Conservation (phyloP, 2,888 invertebrate genomes). For the Drosophila falleni region DNA sequence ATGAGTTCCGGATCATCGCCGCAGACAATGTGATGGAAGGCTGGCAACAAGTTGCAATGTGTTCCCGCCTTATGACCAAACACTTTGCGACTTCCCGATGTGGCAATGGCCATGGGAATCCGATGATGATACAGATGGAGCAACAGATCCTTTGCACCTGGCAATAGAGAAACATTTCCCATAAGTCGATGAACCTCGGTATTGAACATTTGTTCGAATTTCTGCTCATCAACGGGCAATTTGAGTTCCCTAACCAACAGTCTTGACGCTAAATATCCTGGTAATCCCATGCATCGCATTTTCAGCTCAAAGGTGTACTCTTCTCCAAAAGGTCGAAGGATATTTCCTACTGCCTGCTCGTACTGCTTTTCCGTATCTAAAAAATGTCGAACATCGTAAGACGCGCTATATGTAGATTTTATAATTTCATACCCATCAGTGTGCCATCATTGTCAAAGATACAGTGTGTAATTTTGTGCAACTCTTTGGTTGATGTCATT, state of each 20-base stretch:
- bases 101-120: slow-evolving; percentile 94
- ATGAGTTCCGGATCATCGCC: slow-evolving; percentile 93
- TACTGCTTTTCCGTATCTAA: slow-evolving; percentile 92
- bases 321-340: slow-evolving; percentile 89
- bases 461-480: slow-evolving; percentile 48
- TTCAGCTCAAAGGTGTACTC: slow-evolving; percentile 91
- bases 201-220: slow-evolving; percentile 86
- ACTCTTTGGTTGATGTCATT: background rate
- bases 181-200: slow-evolving; percentile 86
- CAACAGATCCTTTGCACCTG: slow-evolving; percentile 91
- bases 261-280: slow-evolving; percentile 87
- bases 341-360: slow-evolving; percentile 89
- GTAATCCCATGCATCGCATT: slow-evolving; percentile 89
- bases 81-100: slow-evolving; percentile 90
- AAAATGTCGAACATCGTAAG: background rate
- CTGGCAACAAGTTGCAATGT: slow-evolving; percentile 88
- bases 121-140: slow-evolving; percentile 89
- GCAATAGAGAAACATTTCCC: slow-evolving; percentile 87
- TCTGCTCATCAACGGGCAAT: slow-evolving; percentile 88
- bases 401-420: background rate
- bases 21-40: slow-evolving; percentile 90
- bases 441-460: slow-evolving; percentile 70
- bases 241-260: slow-evolving; percentile 86
- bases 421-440: slow-evolving; percentile 44
- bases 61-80: slow-evolving; percentile 88